A percentile compares a stretch with the other conserved stretches of the same genome.
phyloP scores from a whole-genome alignment of 2,797 vertebrate genomes.

The Toxotes lorentzi region DNA sequence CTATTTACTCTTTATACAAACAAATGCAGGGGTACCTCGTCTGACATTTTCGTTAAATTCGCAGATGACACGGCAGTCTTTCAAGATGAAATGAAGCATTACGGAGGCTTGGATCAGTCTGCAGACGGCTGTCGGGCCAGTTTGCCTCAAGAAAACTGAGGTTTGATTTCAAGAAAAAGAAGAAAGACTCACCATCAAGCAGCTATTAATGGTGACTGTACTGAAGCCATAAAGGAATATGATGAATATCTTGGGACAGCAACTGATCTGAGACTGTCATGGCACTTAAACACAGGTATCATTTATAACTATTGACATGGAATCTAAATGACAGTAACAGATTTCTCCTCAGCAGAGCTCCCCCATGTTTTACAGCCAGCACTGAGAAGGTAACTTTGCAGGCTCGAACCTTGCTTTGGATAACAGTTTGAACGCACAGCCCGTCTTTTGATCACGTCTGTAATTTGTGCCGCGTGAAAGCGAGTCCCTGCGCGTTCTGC shows the following conservation, averaged over 20 bases:
- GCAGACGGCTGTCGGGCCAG: no score
- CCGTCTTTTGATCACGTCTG: conserved; percentile 29
- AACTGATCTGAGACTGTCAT: neutral
- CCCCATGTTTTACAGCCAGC: conserved; percentile 43
- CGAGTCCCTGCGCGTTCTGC: neutral
- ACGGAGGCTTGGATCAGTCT: no score
- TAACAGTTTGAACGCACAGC: conserved; percentile 41
- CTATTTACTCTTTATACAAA: no score
- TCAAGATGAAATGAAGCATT: no score
- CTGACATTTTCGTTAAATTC: no score
- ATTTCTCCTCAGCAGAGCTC: neutral
- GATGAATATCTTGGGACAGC: neutral
- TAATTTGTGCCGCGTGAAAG: conserved; percentile 25
- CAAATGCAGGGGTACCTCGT: no score
- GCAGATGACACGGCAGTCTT: no score
- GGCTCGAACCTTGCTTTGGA: conserved; percentile 33
- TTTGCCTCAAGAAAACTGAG: no score
- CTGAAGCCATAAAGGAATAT: neutral
- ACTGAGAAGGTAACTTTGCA: conserved; percentile 60
- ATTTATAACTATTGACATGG: no score
- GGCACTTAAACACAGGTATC: neutral
- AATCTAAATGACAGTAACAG: no score
- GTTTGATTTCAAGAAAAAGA: no score
- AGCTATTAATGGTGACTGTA: neutral
- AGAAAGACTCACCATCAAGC: neutral